Conservation (phyloP, 2,888 invertebrate genomes). For the Spicauda simplicius region DNA sequence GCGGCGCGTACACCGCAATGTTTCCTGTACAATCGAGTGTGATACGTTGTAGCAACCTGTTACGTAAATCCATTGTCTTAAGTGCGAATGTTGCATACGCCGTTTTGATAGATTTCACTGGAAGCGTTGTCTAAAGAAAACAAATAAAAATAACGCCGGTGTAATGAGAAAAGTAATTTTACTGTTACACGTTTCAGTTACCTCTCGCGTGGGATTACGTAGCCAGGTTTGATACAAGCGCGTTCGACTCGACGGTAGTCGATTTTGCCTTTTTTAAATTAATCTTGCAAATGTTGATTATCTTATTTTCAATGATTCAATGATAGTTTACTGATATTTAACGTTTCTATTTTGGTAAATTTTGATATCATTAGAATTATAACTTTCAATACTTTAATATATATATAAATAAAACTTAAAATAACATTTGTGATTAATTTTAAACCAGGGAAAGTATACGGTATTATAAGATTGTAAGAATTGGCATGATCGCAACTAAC, state of each 20-base stretch:
- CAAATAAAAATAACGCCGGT: conserved; percentile 36
- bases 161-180: conserved; percentile 36
- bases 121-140: conserved; percentile 30
- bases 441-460: too few species aligned
- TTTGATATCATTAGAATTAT: too few species aligned
- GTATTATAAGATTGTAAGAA: too few species aligned
- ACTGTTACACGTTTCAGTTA: conserved; percentile 27
- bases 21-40: conserved; percentile 28
- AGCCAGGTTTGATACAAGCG: background rate
- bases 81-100: conserved; percentile 22
- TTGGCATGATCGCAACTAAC: too few species aligned
- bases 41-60: conserved; percentile 23
- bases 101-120: conserved; percentile 17
- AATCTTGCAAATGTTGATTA: too few species aligned
- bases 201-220: conserved; percentile 14
- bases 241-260: background rate
- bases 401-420: too few species aligned
- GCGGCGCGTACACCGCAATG: conserved; percentile 33
- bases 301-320: too few species aligned
- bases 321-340: too few species aligned
- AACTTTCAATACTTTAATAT: too few species aligned
- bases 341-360: too few species aligned
- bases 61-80: conserved; percentile 26
- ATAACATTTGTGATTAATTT: too few species aligned
- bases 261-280: too few species aligned